These are phyloP conservation scores for Typhlichthys eigenmanni DNA, from an alignment of 2,797 vertebrate species.

Conservation along the genomic window DNA sequence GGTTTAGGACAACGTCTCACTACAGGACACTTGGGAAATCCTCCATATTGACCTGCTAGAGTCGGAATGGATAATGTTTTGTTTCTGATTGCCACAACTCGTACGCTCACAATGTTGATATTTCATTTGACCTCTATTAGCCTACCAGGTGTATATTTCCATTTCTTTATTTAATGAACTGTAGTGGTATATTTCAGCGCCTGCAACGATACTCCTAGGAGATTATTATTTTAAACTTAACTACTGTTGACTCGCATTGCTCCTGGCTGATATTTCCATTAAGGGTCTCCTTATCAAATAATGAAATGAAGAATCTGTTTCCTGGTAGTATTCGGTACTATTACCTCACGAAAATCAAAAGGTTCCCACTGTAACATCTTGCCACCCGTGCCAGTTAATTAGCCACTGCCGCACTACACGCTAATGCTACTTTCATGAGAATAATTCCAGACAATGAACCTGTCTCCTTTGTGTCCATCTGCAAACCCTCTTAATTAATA, in stretches of 20 bases:
- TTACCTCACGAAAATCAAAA: constrained; percentile 78
- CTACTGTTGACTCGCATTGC: constrained; percentile 68
- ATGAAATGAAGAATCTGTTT: constrained; percentile 80
- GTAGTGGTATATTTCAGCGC: constrained; percentile 63
- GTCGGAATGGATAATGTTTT: constrained; percentile 48
- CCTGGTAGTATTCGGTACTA: constrained; percentile 65
- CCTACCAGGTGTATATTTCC: constrained; percentile 72
- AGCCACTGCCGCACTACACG: constrained; percentile 64
- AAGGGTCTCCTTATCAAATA: constrained; percentile 82
- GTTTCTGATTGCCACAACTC: constrained; percentile 61
- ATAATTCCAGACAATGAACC: constrained; percentile 74
- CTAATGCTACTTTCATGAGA: constrained; percentile 76
- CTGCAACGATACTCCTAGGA: constrained; percentile 58
- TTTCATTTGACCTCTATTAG: constrained; percentile 70
- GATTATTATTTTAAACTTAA: constrained; percentile 48
- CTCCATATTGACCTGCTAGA: constrained; percentile 55
- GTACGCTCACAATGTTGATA: constrained; percentile 46
- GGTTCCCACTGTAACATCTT: constrained; percentile 71
- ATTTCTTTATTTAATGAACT: constrained; percentile 76
- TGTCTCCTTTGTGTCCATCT: constrained; percentile 66
- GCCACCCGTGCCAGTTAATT: constrained; percentile 74
- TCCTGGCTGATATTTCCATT: constrained; percentile 83
- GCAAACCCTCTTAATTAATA: constrained; percentile 78
- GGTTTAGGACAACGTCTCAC: constrained; percentile 23
- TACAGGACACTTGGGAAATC: constrained; percentile 31